phyloP scores from a whole-genome alignment of 2,113 vertebrate genomes.

The Lepus timidus region DNA sequence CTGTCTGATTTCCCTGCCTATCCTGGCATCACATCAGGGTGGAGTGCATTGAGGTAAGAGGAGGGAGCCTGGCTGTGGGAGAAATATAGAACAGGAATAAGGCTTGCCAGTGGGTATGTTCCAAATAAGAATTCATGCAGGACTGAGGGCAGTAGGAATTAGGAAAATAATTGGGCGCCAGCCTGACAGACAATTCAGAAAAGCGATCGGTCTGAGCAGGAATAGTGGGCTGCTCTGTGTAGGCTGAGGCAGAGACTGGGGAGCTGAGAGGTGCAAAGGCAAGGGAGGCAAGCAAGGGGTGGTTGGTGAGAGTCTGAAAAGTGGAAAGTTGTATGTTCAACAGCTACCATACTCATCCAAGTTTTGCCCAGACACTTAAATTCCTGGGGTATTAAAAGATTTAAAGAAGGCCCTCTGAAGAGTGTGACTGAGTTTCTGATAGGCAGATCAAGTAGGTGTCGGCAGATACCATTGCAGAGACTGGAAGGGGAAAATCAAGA shows the following conservation, averaged over 20 bases:
- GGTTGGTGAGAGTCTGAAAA: not conserved
- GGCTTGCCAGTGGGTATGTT: not conserved
- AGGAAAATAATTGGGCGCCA: not conserved
- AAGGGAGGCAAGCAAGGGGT: not conserved
- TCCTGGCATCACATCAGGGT: too few relatives aligned
- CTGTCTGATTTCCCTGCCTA: too few relatives aligned
- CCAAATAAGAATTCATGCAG: not conserved
- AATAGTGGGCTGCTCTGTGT: not conserved
- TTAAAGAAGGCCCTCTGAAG: not conserved
- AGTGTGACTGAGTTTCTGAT: not conserved
- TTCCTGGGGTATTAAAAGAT: not conserved
- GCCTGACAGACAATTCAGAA: not conserved
- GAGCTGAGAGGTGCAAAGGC: not conserved
- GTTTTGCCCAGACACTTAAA: not conserved
- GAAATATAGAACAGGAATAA: not conserved
- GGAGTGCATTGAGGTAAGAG: not conserved
- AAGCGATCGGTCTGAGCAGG: not conserved
- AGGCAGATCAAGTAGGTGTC: not conserved
- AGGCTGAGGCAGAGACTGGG: too few relatives aligned
- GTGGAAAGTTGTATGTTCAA: not conserved
- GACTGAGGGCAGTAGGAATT: not conserved
- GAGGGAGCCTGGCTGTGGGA: not conserved
- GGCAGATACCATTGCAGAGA: not conserved
- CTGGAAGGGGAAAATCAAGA: not conserved
- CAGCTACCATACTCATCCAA: not conserved